A percentile compares a stretch with the other conserved stretches of the same genome.
Conservation (phyloP, 1,140 invertebrate genomes). For the Fopius arisanus region DNA sequence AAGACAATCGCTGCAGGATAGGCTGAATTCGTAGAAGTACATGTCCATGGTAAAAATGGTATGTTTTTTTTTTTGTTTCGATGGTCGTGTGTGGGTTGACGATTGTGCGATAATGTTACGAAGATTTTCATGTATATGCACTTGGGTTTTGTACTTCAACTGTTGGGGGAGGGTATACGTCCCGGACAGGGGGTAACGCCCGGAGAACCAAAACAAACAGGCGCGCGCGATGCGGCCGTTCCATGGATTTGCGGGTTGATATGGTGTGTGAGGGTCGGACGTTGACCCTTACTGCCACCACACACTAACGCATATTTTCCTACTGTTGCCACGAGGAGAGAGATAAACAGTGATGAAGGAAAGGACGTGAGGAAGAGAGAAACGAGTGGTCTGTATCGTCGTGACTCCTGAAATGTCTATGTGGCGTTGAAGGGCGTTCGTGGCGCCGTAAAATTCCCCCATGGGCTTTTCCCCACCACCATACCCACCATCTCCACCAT, state of each 20-base stretch:
- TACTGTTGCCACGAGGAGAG: not conserved
- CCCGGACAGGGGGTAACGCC: constrained; percentile 54
- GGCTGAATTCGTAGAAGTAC: no score
- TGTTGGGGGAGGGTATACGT: constrained; percentile 32
- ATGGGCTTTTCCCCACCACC: not conserved
- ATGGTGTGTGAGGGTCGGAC: constrained; percentile 59
- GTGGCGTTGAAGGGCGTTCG: constrained; percentile 20
- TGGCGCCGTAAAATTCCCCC: constrained; percentile 8
- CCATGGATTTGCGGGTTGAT: not conserved
- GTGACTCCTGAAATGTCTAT: not conserved
- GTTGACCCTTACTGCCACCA: constrained; percentile 60
- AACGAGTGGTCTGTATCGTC: not conserved
- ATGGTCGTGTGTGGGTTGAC: no score
- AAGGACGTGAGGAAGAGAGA: not conserved
- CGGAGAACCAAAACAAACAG: constrained; percentile 66
- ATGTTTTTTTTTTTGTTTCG: no score
- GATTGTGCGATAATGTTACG: no score
- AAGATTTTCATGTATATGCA: not conserved
- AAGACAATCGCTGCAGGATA: no score
- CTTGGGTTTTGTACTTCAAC: not conserved
- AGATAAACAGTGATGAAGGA: not conserved
- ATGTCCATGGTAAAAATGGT: no score
- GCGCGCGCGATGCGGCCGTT: constrained; percentile 48
- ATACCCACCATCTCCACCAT: no score
- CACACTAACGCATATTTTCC: constrained; percentile 32